phyloP scores from a whole-genome alignment of 2,888 invertebrate species.

The Aporophyla lueneburgensis region DNA sequence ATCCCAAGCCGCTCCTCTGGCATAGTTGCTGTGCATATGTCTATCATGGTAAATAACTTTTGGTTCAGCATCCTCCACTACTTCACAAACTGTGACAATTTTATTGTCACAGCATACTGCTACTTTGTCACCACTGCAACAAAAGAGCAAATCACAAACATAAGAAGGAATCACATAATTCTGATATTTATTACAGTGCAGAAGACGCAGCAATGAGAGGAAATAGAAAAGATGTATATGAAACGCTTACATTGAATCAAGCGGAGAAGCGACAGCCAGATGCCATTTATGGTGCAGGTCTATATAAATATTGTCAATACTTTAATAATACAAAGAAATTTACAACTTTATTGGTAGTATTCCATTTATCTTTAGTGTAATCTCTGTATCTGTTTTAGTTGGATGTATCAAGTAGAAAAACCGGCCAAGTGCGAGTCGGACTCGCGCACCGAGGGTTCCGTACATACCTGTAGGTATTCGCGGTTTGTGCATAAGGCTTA shows the following conservation, averaged over 20 bases:
- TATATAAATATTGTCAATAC: not conserved
- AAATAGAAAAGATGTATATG: not conserved
- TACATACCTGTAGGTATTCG: too few species aligned
- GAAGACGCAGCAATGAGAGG: not conserved
- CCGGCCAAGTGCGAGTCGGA: too few species aligned
- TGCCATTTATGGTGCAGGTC: not conserved
- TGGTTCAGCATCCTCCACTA: slow-evolving; percentile 70
- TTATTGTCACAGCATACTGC: slow-evolving; percentile 88
- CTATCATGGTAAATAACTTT: slow-evolving; percentile 80
- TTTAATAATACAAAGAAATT: not conserved
- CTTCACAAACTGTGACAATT: slow-evolving; percentile 82
- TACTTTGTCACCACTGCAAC: slow-evolving; percentile 79
- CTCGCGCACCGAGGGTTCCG: too few species aligned
- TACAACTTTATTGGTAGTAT: not conserved
- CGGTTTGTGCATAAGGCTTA: too few species aligned
- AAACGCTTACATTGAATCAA: too few species aligned
- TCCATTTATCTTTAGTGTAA: not conserved
- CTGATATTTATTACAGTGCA: not conserved
- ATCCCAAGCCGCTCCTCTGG: slow-evolving; percentile 90
- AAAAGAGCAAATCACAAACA: slow-evolving; percentile 12
- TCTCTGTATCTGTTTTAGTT: not conserved
- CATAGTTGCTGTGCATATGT: slow-evolving; percentile 85
- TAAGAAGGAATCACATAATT: not conserved
- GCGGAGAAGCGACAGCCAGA: not conserved
- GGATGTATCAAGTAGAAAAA: not conserved